These are phyloP conservation scores for Andrena trimmerana DNA, from an alignment of 2,888 invertebrate genomes.

Conservation along the genomic window DNA sequence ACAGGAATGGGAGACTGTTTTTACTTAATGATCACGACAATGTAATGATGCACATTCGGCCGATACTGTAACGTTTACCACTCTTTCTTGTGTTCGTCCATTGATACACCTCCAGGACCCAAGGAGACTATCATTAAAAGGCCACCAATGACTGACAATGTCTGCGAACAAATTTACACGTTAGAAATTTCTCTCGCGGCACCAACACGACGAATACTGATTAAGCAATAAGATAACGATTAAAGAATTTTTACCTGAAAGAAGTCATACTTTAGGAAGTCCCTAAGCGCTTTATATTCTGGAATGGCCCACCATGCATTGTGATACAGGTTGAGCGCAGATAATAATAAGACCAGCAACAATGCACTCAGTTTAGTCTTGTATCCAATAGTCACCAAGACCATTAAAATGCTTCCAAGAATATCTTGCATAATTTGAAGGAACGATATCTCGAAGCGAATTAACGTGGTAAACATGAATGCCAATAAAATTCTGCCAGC, in stretches of 20 bases:
- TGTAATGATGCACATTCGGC: conserved; percentile 47
- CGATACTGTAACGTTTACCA: conserved; percentile 88
- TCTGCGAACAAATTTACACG: conserved; percentile 89
- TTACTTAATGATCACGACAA: conserved; percentile 64
- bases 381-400: conserved; percentile 98
- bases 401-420: conserved; percentile 97
- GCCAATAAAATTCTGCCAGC: conserved; percentile 98
- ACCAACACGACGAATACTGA: not conserved
- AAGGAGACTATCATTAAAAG: conserved; percentile 98
- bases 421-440: conserved; percentile 97
- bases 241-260: conserved; percentile 92
- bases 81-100: conserved; percentile 99
- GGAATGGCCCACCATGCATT: conserved; percentile 99
- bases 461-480: conserved; percentile 99
- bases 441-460: conserved; percentile 96
- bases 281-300: conserved; percentile 97
- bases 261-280: conserved; percentile 99
- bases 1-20: conserved; percentile 71
- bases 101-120: conserved; percentile 99
- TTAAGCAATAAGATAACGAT: not conserved
- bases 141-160: conserved; percentile 99
- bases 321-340: conserved; percentile 97
- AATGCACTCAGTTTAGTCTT: conserved; percentile 99
- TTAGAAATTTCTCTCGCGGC: not conserved
- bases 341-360: conserved; percentile 95